Evolutionary conservation across 1,140 invertebrate genomes (phyloP), one percentile per base, ranked within the genome.

Genomic region (Cydia splendana): DNA sequence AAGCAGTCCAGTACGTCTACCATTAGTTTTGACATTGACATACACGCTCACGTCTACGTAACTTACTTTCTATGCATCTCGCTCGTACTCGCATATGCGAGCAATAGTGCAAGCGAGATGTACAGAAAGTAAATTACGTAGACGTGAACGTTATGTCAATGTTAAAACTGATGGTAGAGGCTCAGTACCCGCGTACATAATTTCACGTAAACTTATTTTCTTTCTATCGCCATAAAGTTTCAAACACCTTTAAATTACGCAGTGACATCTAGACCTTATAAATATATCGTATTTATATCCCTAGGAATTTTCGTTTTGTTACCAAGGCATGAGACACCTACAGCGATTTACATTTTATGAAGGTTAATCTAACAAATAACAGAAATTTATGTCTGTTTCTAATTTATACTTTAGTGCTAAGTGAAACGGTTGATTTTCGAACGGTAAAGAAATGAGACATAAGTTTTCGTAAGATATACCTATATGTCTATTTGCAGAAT

Each of bases 241-340:
- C 0, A 7, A 30, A 12, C 15, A 69, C 4, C 28, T 69, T 4
- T 34, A 6, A 67, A 28, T 34, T 67, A 34, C 30, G 15, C 65
- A 38, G 2, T n/a, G 24, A 69, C 30, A 69, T 65, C 51, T 53
- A 65, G 13, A 30, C 3, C 20, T 28, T 34, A 69, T 34, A 69
- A 69, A 69, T 65, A 3, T 48, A 65, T 69, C 65, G 0, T 38
- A 38, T 38, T 69, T 69, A 69, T 34, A 65, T 30, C 9, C 15
- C 28, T 15, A 69, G 30, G 9, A 34, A n/a, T 69, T 30, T 69
- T 69, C 65, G 65, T 69, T 69, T 69, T 69, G 65, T 34, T 69
- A 69, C 38, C 65, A 34, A 69, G 65, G 65, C 30, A 28, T 69
- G 51, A 53, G 6, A 65, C 62, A 30, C 65, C 20, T 28, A 28